A percentile compares a stretch with the other conserved stretches of the same genome.
These are phyloP conservation scores for Pseudococcus longispinus DNA, from an alignment of 2,888 invertebrate genomes.

Conservation along the genomic window DNA sequence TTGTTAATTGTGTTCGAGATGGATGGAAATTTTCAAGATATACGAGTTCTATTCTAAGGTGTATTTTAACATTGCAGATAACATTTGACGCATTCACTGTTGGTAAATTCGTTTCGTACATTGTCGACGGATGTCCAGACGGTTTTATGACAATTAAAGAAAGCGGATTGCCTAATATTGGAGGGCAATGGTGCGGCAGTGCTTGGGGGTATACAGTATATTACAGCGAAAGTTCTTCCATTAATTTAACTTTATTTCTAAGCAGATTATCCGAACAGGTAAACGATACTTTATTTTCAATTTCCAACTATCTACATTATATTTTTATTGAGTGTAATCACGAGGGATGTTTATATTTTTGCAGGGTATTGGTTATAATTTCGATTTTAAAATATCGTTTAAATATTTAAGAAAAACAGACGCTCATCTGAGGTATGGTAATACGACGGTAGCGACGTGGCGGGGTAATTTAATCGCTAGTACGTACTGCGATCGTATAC, in stretches of 20 bases:
- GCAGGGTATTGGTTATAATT: slow-evolving; percentile 78
- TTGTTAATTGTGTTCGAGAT: background rate
- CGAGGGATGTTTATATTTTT: slow-evolving; percentile 56
- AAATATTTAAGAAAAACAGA: slow-evolving; percentile 80
- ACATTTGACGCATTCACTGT: slow-evolving; percentile 85
- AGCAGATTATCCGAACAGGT: slow-evolving; percentile 78
- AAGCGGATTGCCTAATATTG: slow-evolving; percentile 73
- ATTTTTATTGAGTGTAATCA: background rate
- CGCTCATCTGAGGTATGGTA: slow-evolving; percentile 79
- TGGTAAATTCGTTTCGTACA: slow-evolving; percentile 80
- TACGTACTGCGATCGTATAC: slow-evolving; percentile 81
- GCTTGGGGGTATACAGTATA: slow-evolving; percentile 86
- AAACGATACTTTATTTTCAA: slow-evolving; percentile 59
- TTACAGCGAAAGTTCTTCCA: slow-evolving; percentile 81
- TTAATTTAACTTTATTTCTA: slow-evolving; percentile 77
- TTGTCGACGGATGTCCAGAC: slow-evolving; percentile 79
- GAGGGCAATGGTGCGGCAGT: slow-evolving; percentile 84
- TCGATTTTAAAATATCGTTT: slow-evolving; percentile 84
- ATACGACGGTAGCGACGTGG: slow-evolving; percentile 75
- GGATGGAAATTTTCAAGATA: background rate
- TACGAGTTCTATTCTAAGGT: background rate
- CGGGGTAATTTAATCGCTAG: slow-evolving; percentile 77
- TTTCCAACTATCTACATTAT: background rate
- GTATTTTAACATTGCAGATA: slow-evolving; percentile 67
- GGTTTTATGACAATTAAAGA: slow-evolving; percentile 83